Percentiles rank a stretch among this genome's conserved stretches.
Evolutionary conservation across 2,888 invertebrate genomes (phyloP).

Genomic region (Stictocephala bisonia): DNA sequence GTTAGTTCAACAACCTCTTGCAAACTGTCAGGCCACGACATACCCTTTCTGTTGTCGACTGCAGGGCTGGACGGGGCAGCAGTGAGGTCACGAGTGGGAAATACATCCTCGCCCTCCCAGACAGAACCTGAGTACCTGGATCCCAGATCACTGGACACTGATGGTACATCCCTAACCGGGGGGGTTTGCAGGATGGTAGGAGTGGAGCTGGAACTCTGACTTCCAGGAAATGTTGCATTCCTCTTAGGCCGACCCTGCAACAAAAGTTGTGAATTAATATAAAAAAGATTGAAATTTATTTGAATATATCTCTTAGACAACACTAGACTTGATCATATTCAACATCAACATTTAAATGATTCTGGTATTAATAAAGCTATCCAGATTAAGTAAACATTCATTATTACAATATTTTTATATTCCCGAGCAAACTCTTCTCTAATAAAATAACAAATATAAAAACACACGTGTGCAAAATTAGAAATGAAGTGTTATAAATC

Average conservation of each 20-base stretch:
- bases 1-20: neutral
- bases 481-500: no score
- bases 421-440: no score
- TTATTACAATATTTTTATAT: no score
- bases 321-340: no score
- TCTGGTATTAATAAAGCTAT: no score
- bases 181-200: constrained; percentile 73
- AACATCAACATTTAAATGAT: no score
- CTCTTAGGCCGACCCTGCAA: constrained; percentile 80
- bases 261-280: no score
- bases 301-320: no score
- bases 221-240: constrained; percentile 79
- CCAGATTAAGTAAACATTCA: no score
- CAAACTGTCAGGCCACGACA: constrained; percentile 16
- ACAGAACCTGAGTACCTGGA: constrained; percentile 42
- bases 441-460: no score
- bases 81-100: constrained; percentile 57
- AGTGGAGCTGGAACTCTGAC: constrained; percentile 64
- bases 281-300: no score
- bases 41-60: constrained; percentile 54
- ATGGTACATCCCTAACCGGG: constrained; percentile 65
- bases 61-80: constrained; percentile 43
- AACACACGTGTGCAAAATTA: no score
- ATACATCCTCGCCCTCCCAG: constrained; percentile 59
- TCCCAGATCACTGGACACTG: constrained; percentile 30